Conservation (phyloP, 2,113 vertebrate species). For the Riparia riparia region DNA sequence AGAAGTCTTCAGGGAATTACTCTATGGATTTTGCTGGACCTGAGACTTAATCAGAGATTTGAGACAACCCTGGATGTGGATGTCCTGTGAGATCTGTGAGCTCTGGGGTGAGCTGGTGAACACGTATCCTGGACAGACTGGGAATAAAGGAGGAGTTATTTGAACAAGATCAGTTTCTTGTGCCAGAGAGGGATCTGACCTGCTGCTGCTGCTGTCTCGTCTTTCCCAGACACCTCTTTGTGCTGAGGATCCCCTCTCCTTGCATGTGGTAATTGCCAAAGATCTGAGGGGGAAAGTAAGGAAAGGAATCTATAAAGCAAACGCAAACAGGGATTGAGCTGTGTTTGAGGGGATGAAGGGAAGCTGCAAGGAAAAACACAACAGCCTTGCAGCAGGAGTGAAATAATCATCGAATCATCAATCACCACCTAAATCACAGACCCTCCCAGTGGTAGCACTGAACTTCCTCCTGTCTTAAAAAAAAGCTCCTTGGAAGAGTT, state of each 20-base stretch:
- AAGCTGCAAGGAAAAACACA: not conserved
- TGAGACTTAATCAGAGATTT: not conserved
- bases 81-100: not conserved
- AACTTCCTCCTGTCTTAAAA: not conserved
- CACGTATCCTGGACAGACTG: not conserved
- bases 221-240: not conserved
- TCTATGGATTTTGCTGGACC: not conserved
- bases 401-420: not conserved
- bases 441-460: too few species aligned
- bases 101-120: not conserved
- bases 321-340: not conserved
- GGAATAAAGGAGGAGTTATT: not conserved
- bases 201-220: slow-evolving; percentile 1
- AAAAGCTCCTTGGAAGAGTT: not conserved
- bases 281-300: not conserved
- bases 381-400: not conserved
- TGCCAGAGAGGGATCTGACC: not conserved
- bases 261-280: not conserved
- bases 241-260: slow-evolving; percentile 32
- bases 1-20: not conserved
- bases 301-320: not conserved
- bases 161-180: not conserved
- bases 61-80: not conserved
- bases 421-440: not conserved
- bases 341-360: not conserved